phyloP scores from a whole-genome alignment of 2,888 invertebrate genomes.

The Agriotes lineatus region DNA sequence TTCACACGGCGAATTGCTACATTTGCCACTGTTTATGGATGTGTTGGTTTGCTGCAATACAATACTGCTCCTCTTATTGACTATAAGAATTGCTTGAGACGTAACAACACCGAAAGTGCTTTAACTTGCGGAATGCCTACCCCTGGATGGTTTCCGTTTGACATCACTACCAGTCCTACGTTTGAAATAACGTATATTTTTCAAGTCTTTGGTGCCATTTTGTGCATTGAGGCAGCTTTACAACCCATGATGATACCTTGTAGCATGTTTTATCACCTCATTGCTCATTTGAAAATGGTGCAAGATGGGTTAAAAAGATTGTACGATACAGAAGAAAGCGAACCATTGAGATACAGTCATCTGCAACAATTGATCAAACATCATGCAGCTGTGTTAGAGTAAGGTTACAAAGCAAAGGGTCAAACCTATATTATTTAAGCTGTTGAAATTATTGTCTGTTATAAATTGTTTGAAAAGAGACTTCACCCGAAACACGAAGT shows the following conservation, averaged over 20 bases:
- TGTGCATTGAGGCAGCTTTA: not conserved
- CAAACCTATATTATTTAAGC: too few relatives aligned
- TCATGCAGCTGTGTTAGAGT: slow-evolving; percentile 10
- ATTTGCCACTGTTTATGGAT: not conserved
- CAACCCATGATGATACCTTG: not conserved
- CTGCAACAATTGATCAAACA: not conserved
- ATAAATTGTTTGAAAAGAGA: too few relatives aligned
- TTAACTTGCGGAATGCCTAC: slow-evolving; percentile 23
- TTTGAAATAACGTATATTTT: not conserved
- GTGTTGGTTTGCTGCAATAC: not conserved
- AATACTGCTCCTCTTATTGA: not conserved
- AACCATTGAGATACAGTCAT: not conserved
- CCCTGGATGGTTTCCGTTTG: slow-evolving; percentile 21
- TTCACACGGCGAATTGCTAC: not conserved
- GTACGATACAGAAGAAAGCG: not conserved
- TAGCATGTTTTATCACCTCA: slow-evolving; percentile 16
- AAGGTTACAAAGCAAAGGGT: too few relatives aligned
- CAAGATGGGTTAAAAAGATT: not conserved
- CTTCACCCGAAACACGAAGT: too few relatives aligned
- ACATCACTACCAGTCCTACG: not conserved
- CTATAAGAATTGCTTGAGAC: not conserved
- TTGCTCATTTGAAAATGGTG: slow-evolving; percentile 5
- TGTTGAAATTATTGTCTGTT: too few relatives aligned
- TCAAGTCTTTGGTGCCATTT: not conserved
- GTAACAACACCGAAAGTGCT: not conserved